Evolutionary conservation across 35 echinoderm and acorn worm genomes (phyloP), one percentile per base, ranked within the genome.

Genomic region (Anneissia japonica): DNA sequence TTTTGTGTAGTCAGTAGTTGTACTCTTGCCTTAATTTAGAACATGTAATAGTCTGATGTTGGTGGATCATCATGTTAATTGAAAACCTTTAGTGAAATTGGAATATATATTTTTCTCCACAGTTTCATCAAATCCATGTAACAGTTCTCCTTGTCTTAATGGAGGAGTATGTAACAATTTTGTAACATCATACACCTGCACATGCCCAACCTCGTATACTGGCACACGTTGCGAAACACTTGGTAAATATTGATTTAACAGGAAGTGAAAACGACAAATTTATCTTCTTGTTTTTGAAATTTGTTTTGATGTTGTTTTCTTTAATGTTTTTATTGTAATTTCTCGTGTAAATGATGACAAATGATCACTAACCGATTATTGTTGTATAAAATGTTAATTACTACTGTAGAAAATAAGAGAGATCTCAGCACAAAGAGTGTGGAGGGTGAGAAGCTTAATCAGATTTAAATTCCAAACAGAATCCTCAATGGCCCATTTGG

Each of bases 141-240:
- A 12, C 26, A 32, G 32, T 73, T 36, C 39, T 45, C 81, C 80
- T 5, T 90, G 80, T 45, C 55, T 81, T 21, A 90, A 84, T 17
- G 74, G 64, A 33, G 80, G 81, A 1, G 34, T 32, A 7, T 84
- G 81, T 43, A 45, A 16, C 0, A 82, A 30, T 23, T 32, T 34
- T 32, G 72, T 41, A 39, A 51, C 32, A 0, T 38, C 43, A 0
- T 82, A 37, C 5, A 0, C 32, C 19, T 82, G 87, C 74, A 26
- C 72, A 5, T 89, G 87, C 35, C 23, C 55, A 31, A 43, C 4
- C 40, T 6, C 40, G 14, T 43, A 6, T 43, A 43, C 40, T 43
- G 40, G 40, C 4, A 43, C 40, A 43, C 4, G 14, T 43, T 43
- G 40, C 14, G 3, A 75, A 30, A 75, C 73, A 75, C 5, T 26